Conservation (phyloP, 2,797 vertebrate species). For the Anguilla marmorata region DNA sequence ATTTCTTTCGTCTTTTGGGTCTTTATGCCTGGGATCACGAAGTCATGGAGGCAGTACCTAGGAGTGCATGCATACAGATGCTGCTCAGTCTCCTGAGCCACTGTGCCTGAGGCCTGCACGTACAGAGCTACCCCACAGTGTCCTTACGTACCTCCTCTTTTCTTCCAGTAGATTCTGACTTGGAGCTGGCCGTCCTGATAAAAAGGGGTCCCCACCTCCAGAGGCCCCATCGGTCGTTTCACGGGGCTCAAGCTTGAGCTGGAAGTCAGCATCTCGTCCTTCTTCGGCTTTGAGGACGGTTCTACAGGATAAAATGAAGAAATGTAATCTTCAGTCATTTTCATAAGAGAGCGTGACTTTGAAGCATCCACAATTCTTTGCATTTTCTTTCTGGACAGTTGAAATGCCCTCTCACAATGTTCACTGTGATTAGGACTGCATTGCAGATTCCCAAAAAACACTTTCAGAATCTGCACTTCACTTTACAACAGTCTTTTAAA, state of each 20-base stretch:
- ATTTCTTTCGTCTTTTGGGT: constrained; percentile 35
- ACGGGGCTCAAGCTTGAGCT: constrained; percentile 54
- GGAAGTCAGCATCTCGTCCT: constrained; percentile 55
- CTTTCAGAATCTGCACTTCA: neutral
- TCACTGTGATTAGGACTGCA: neutral
- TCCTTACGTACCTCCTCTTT: constrained; percentile 71
- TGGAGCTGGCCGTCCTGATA: constrained; percentile 85
- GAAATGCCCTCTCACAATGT: neutral
- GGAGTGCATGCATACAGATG: neutral
- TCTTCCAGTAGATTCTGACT: constrained; percentile 90
- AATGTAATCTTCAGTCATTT: neutral
- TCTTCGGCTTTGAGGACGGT: constrained; percentile 20
- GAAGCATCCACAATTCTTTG: no score
- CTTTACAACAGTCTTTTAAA: neutral
- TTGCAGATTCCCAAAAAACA: neutral
- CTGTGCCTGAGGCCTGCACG: no score
- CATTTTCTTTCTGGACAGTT: neutral
- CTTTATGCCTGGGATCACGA: constrained; percentile 42
- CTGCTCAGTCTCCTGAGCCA: neutral
- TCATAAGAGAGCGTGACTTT: neutral
- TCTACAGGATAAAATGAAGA: constrained; percentile 11
- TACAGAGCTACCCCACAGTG: neutral
- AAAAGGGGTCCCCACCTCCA: constrained; percentile 87
- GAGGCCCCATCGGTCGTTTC: constrained; percentile 60
- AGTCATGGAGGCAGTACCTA: constrained; percentile 26